Base-by-base conservation (phyloP, 2,888 invertebrate genomes). In the Baronia brevicornis region DNA sequence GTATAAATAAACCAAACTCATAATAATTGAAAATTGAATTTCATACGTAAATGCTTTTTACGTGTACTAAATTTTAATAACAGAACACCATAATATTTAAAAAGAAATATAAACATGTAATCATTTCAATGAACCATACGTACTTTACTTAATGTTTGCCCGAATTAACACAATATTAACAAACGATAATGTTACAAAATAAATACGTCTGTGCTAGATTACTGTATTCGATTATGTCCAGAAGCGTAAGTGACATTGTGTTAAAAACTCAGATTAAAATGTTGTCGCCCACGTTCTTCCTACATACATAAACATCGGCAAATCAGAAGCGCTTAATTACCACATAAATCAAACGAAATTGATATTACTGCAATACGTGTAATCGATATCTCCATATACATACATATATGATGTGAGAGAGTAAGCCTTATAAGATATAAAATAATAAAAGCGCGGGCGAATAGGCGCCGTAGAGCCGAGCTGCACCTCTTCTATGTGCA, bases 291-390 rank as follows among this genome's bases (percentile, higher is more conserved):
- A 66, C 61, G 32, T 20, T 2, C 34, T 13, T 9, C 53, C 51
- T 39, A 50, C 56, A 36, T 41, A 32, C 22, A 32, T 46, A 47
- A 51, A 51, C 53, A 49, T 53, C 48, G 46, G n/a, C n/a, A n/a
- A n/a, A n/a, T 45, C 48, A 38, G 43, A 38, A 48, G 45, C 38
- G 24, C 38, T 48, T 59, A 54, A 60, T 61, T 46, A 51, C 41
- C 30, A 32, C 29, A 53, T 56, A 53, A 49, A 60, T 59, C 52
- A 53, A 42, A 36, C 27, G 23, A 47, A 46, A 43, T 41, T 32
- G 8, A 29, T 36, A 30, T 49, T 48, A 44, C 46, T 36, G 40
- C 36, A 40, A 47, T 42, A 48, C 43, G 40, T 39, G 39, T 41
- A 38, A 32, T 29, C 28, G 38, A 38, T 19, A 36, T 33, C 15